Base-by-base conservation (phyloP, 1,140 invertebrate genomes). In the Dreissena polymorpha region DNA sequence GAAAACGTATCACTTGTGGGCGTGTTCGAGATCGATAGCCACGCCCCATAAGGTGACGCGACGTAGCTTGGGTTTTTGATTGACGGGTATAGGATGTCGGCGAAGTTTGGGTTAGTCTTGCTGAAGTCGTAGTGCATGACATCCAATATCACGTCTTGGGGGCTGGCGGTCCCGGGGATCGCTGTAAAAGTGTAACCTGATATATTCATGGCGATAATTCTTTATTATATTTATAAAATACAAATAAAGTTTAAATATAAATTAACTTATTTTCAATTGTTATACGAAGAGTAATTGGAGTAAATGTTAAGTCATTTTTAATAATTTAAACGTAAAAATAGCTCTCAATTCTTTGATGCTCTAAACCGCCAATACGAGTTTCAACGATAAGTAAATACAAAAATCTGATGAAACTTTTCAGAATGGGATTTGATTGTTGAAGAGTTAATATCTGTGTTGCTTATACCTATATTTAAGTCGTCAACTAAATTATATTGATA, bases 41-140 rank as follows among this genome's bases (percentile, higher is more conserved):
- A 88, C 10, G 84, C 81, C 0, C 84, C 86, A 57, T 86, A 88
- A 10, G 87, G 87, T 75, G 86, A 87, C 18, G 63, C 53, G 10
- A 86, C 84, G 51, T 86, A 87, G n/a, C 13, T 79, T 0, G 87
- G 86, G 14, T 72, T 49, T n/a, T 63, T 71, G 18, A 85, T 27
- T 12, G 55, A n/a, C 0, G 63, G 50, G 23, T 69, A 69, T 21
- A 63, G 23, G 16, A 67, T 64, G n/a, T 71, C 84, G 29, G 51
- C 60, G 67, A 88, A 88, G 63, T 88, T 83, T 16, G 53, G 13
- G 49, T 86, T 75, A 18, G 39, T 51, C 23, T 68, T 76, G 27
- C 80, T 84, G 51, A 81, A 81, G 70, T 81, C 79, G 21, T 81
- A 73, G 39, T 65, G 73, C 21, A 25, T 81, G 10, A 73, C 65